Base-by-base conservation (phyloP, 2,888 invertebrate species). In the Xylophagus ater region DNA sequence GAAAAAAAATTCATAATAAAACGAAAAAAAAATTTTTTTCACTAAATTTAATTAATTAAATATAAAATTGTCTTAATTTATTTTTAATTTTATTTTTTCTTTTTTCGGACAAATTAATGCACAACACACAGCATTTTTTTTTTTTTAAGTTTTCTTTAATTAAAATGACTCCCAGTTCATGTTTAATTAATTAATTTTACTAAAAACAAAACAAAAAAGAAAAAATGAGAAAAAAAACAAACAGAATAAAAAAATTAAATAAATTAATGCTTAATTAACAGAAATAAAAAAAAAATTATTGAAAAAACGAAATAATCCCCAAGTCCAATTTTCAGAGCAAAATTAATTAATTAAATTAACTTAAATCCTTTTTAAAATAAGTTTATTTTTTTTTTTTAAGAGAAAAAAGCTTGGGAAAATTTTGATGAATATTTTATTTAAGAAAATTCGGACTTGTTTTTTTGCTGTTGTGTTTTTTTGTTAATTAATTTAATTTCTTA, bases 131-230 rank as follows among this genome's bases (percentile, higher is more conserved):
- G n/a, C n/a, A n/a, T n/a, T n/a, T n/a, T n/a, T n/a, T n/a, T n/a
- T n/a, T n/a, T n/a, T n/a, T n/a, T n/a, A n/a, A n/a, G n/a, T n/a
- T n/a, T n/a, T n/a, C n/a, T n/a, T n/a, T n/a, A n/a, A n/a, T n/a
- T 29, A 41, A 44, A 44, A 41, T 41, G 39, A 44, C 44, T 44
- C 41, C 44, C 41, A 41, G 44, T 41, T 44, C 39, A 41, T 39
- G 31, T 25, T 46, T 19, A 8, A 10, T 19, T 17, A 14, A 14
- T 21, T 12, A 23, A 9, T 34, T 12, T 38, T 49, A 49, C 47
- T 47, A 50, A 38, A 50, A 49, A 46, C 41, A 10, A 26, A 44
- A 40, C 37, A 33, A 34, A 37, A 41, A 37, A 43, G 32, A 21
- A 31, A 40, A 24, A 41, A 43, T 42, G 25, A 42, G 17, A 36